Percentiles rank a stretch among this genome's conserved stretches.
Conservation (phyloP, 2,888 invertebrate genomes). For the Nebria brevicollis region DNA sequence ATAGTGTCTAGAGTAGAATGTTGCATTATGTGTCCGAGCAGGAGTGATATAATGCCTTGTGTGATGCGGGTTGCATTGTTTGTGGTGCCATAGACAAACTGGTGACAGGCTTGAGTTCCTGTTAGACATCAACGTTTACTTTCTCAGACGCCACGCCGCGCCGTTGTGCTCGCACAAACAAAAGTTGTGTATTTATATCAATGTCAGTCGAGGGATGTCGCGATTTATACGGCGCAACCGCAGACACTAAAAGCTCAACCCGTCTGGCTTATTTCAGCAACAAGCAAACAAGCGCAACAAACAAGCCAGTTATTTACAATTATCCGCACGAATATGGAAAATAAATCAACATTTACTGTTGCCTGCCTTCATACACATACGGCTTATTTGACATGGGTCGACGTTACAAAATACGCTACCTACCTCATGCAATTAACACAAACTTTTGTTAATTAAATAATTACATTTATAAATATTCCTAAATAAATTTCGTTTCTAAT, state of each 20-base stretch:
- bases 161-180: slow-evolving; percentile 4
- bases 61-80: slow-evolving; percentile 35
- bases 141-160: not conserved
- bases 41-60: not conserved
- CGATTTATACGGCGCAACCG: slow-evolving; percentile 20
- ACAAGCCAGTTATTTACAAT: slow-evolving; percentile 10
- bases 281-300: not conserved
- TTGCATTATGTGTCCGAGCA: not conserved
- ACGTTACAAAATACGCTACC: not conserved
- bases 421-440: not conserved
- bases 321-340: slow-evolving; percentile 5
- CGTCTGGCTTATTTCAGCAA: slow-evolving; percentile 23
- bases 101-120: slow-evolving; percentile 4
- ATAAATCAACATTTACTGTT: not conserved
- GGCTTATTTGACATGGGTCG: not conserved
- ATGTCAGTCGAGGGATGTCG: slow-evolving; percentile 39
- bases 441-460: not conserved
- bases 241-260: slow-evolving; percentile 36
- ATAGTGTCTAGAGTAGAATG: not conserved
- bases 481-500: too few species aligned
- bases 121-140: not conserved
- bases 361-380: not conserved
- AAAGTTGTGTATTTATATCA: slow-evolving; percentile 41
- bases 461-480: not conserved
- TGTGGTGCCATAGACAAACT: slow-evolving; percentile 14